Evolutionary conservation across 2,888 invertebrate species (phyloP).

Genomic region (Ceriagrion tenellum): DNA sequence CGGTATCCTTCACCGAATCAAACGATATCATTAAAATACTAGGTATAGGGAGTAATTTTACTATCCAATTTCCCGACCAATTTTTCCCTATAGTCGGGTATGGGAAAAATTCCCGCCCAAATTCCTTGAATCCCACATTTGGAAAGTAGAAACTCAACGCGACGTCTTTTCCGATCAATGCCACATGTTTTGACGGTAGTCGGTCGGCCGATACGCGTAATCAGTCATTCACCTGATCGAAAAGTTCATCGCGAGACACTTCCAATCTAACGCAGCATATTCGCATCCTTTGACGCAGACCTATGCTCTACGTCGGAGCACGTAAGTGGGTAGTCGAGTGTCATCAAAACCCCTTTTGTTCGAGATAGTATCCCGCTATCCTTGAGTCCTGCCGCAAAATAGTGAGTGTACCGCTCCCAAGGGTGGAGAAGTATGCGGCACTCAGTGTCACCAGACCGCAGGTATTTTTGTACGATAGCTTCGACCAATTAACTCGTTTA

Average conservation of each 20-base stretch:
- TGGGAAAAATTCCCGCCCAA: not conserved
- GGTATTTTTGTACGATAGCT: too few species aligned
- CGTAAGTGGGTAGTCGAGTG: not conserved
- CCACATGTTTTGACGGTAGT: not conserved
- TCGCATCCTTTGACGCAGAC: not conserved
- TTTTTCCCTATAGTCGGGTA: too few species aligned
- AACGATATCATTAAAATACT: too few species aligned
- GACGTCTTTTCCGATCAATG: not conserved
- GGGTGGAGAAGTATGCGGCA: too few species aligned
- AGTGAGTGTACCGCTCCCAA: too few species aligned
- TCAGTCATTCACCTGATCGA: constrained; percentile 2
- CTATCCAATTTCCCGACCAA: too few species aligned
- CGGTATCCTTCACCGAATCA: too few species aligned
- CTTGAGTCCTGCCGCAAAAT: too few species aligned
- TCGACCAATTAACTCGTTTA: too few species aligned
- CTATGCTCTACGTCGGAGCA: not conserved
- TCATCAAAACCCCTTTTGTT: not conserved
- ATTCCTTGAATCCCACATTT: not conserved
- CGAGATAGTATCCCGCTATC: not conserved
- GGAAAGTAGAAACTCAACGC: not conserved
- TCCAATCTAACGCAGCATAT: not conserved
- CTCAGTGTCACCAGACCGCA: too few species aligned
- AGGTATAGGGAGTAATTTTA: too few species aligned
- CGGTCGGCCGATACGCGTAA: not conserved
- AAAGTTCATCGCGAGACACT: not conserved